Evolutionary conservation across 1,140 invertebrate genomes (phyloP), one percentile per base, ranked within the genome.

Genomic region (Habropoda laboriosa): DNA sequence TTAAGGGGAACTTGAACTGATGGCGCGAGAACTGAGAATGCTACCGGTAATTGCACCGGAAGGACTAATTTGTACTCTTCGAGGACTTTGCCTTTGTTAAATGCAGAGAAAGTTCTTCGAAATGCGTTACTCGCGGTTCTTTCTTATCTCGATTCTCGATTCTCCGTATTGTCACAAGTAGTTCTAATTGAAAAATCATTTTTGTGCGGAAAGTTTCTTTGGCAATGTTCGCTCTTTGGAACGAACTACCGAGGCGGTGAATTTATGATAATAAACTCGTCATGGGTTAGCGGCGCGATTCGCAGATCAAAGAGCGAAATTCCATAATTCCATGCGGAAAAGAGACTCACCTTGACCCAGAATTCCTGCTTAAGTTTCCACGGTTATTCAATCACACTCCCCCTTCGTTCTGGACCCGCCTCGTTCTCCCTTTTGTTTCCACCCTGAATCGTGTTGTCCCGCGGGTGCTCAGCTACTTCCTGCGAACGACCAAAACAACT

Each of bases 271-370:
- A 53, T 27, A 35, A 53, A 27, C 21, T 27, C 2, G n/a, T 4
- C 1, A 16, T 5, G 6, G 16, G 13, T 13, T 21, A 35, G 30
- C 35, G 16, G n/a, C 21, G 21, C 30, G n/a, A 53, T 1, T 18
- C 21, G 7, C 8, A 13, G 47, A 55, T 38, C 47, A 21, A 55
- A 53, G 49, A 70, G 40, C 51, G 51, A 74, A n/a, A 32, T 21
- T 71, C 53, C 8, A 21, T 7, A 16, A 27, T 51, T 64, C 35
- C 13, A 16, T n/a, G 12, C 16, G 38, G 12, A 67, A n/a, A 45
- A 42, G 42, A 24, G 4, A 53, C 53, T 71, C 24, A 82, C 82
- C 76, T 85, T 77, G 76, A 85, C 83, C 78, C 77, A 84, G 82
- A 72, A 67, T 80, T 80, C 53, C 66, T 80, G 55, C 61, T 80